Conservation (phyloP, 2,113 vertebrate genomes). For the Dicaeum eximium region DNA sequence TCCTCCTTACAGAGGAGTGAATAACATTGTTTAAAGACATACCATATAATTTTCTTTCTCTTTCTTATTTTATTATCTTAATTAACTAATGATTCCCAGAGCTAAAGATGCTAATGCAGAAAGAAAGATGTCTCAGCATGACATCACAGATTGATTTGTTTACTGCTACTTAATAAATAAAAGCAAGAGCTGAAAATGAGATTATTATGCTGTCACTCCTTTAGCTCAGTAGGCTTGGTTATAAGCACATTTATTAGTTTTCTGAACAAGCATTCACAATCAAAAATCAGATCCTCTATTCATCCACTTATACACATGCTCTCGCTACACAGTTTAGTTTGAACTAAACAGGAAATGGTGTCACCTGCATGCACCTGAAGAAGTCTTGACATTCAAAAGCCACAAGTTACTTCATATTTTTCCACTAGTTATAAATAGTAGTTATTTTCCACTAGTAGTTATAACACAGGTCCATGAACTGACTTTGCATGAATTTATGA, state of each 20-base stretch:
- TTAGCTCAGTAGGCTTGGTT: background rate
- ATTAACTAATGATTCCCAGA: background rate
- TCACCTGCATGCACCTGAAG: fast-evolving
- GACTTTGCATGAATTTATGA: background rate
- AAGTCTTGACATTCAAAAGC: background rate
- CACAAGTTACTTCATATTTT: background rate
- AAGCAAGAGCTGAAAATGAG: background rate
- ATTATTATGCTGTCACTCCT: background rate
- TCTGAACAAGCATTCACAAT: background rate
- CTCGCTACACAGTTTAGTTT: background rate
- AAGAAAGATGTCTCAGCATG: background rate
- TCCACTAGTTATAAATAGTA: too few species aligned
- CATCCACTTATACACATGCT: background rate
- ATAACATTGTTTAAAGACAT: background rate
- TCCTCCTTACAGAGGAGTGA: background rate
- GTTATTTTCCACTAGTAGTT: background rate
- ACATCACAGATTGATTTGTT: background rate
- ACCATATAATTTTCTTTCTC: background rate
- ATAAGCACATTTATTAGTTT: background rate
- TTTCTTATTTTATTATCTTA: background rate
- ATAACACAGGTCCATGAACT: background rate
- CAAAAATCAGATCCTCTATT: background rate
- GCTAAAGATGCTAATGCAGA: background rate
- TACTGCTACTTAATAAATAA: background rate
- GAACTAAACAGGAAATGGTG: background rate